Evolutionary conservation across 2,797 vertebrate species (phyloP).

Genomic region (Streptopelia turtur): DNA sequence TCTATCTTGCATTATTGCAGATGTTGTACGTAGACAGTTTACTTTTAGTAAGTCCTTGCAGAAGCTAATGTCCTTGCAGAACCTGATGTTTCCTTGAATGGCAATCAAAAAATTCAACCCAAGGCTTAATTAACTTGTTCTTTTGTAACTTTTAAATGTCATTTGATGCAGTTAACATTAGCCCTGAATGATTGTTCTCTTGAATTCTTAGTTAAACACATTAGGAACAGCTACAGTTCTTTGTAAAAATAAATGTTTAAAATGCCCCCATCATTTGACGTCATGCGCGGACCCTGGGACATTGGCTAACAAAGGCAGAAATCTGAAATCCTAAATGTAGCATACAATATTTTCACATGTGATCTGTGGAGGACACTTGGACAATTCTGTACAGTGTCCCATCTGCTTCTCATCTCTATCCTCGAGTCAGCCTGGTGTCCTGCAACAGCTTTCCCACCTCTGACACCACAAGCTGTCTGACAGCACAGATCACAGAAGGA

Average conservation of each 20-base stretch:
- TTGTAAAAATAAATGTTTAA: background rate
- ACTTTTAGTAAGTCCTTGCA: constrained; percentile 43
- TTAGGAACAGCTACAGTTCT: background rate
- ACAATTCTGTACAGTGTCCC: background rate
- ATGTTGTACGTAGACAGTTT: constrained; percentile 40
- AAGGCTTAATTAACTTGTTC: background rate
- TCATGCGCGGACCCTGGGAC: background rate
- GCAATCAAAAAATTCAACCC: constrained; percentile 1
- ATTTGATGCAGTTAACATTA: background rate
- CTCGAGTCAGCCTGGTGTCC: background rate
- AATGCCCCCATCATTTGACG: background rate
- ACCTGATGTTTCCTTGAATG: background rate
- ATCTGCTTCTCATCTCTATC: background rate
- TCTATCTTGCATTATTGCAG: constrained; percentile 20
- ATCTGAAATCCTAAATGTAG: background rate
- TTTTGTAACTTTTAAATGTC: background rate
- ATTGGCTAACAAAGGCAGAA: background rate
- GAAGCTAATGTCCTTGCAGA: constrained; percentile 39
- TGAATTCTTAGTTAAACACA: background rate
- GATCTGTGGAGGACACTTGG: background rate
- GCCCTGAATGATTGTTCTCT: background rate
- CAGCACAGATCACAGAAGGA: background rate
- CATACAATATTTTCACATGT: background rate
- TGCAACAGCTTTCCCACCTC: background rate
- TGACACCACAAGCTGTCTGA: background rate